Evolutionary conservation across 23 tunicate species (phyloP).

Genomic region (Botrylloides violaceus): DNA sequence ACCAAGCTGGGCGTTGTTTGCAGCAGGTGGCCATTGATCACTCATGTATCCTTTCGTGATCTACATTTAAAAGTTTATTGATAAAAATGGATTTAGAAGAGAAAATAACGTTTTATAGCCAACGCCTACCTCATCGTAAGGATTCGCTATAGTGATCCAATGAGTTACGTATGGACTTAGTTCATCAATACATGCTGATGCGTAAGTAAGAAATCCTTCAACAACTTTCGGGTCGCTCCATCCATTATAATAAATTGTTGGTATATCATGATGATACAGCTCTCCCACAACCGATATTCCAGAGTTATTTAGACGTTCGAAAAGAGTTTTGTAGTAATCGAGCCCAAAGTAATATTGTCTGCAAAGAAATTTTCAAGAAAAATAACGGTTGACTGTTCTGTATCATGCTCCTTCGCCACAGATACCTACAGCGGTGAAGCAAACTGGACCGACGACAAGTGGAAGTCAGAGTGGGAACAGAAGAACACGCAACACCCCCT

Average conservation of each 20-base stretch:
- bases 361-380: not conserved
- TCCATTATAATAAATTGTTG: conserved; percentile 48
- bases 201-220: conserved; percentile 58
- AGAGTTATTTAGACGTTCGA: conserved; percentile 17
- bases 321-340: conserved; percentile 33
- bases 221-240: conserved; percentile 48
- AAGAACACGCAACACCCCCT: too few relatives aligned
- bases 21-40: conserved; percentile 68
- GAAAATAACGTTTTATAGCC: not conserved
- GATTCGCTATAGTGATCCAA: conserved; percentile 66
- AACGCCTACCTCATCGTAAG: conserved; percentile 38
- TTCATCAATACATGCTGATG: conserved; percentile 31
- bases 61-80: conserved; percentile 29
- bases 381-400: too few relatives aligned
- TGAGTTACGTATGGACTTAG: conserved; percentile 30
- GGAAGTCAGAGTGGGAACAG: too few relatives aligned
- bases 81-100: not conserved
- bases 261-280: conserved; percentile 67
- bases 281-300: conserved; percentile 54
- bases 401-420: not conserved
- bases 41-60: conserved; percentile 41
- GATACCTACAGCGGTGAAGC: too few relatives aligned
- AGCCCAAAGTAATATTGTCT: not conserved
- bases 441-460: too few relatives aligned
- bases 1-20: conserved; percentile 4